A percentile compares a stretch with the other conserved stretches of the same genome.
These are phyloP conservation scores for Exocentrus adspersus DNA, from an alignment of 2,888 invertebrate species.

Conservation along the genomic window DNA sequence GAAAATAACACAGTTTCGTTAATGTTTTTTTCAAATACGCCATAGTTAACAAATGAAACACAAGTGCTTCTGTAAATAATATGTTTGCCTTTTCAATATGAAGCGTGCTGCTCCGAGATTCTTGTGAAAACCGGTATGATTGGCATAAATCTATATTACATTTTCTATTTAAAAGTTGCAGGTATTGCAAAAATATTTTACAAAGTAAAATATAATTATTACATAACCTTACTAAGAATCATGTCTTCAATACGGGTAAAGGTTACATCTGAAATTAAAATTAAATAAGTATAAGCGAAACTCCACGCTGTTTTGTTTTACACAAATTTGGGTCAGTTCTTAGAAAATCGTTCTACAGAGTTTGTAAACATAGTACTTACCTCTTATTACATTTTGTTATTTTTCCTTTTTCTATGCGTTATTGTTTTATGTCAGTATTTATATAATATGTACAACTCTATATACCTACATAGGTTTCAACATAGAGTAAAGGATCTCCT, in stretches of 20 bases:
- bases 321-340: background rate
- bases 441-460: no score
- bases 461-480: no score
- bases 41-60: background rate
- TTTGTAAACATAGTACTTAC: background rate
- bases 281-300: background rate
- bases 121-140: slow-evolving; percentile 4
- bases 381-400: background rate
- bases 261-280: background rate
- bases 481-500: no score
- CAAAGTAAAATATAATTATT: background rate
- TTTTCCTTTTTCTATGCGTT: no score
- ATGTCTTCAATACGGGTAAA: no score
- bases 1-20: slow-evolving; percentile 1
- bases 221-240: no score
- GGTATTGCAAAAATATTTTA: no score
- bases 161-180: no score
- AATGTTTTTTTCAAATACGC: slow-evolving; percentile 9
- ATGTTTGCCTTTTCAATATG: slow-evolving; percentile 7
- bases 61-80: slow-evolving; percentile 6
- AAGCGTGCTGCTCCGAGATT: background rate
- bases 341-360: background rate
- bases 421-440: no score
- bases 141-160: background rate
- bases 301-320: background rate